Conservation (phyloP, 2,113 vertebrate species). For the Fregata magnificens region DNA sequence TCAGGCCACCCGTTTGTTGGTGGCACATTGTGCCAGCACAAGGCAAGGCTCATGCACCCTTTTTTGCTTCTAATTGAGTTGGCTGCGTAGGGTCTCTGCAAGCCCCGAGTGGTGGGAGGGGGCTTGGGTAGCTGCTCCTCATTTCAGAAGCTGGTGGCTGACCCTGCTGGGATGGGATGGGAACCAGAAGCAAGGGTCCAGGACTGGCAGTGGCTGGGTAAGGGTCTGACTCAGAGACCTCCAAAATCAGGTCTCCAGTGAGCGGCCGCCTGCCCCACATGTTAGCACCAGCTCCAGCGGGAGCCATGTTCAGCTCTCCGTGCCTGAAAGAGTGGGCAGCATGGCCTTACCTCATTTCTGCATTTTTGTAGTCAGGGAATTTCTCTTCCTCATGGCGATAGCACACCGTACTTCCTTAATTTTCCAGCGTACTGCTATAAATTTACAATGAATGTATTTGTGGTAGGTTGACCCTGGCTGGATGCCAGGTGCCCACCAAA, state of each 20-base stretch:
- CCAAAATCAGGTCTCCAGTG: neutral
- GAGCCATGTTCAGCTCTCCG: neutral
- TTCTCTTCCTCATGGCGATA: neutral
- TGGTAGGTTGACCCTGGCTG: neutral
- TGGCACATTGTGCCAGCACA: neutral
- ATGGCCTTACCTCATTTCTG: fast-evolving
- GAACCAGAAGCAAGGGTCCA: neutral
- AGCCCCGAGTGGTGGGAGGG: fast-evolving
- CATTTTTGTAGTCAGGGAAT: neutral
- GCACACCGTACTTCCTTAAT: neutral
- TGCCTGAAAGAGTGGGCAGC: fast-evolving
- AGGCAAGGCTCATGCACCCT: neutral
- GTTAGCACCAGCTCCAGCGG: neutral
- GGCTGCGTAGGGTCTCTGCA: neutral
- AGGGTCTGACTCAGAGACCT: neutral
- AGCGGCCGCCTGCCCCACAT: neutral
- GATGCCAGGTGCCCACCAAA: neutral
- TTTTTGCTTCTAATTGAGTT: neutral
- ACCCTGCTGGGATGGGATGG: neutral
- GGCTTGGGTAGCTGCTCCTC: fast-evolving
- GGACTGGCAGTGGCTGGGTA: neutral
- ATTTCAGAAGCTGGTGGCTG: neutral
- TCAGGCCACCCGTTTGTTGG: neutral
- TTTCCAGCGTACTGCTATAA: neutral
- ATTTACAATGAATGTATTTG: neutral